Conservation (phyloP, 2,113 vertebrate genomes). For the Cynopterus brachyotis region DNA sequence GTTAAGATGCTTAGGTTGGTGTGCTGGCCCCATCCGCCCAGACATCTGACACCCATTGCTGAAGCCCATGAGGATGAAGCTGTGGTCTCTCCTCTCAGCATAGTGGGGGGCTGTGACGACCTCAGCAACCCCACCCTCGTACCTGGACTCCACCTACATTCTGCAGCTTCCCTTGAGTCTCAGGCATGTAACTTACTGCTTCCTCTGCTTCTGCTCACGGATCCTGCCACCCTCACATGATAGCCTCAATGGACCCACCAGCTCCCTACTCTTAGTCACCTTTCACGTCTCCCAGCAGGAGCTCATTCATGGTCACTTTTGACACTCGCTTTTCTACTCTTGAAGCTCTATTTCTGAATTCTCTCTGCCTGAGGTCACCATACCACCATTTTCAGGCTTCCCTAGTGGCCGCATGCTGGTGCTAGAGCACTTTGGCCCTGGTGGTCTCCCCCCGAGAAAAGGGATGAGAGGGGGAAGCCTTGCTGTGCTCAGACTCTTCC, state of each 20-base stretch:
- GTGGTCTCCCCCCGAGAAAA: neutral
- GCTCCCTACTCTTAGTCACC: neutral
- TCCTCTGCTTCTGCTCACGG: neutral
- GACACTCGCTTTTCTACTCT: neutral
- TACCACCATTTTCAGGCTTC: neutral
- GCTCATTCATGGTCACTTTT: rapidly evolving
- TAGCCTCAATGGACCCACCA: neutral
- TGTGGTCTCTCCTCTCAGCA: neutral
- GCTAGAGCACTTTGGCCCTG: neutral
- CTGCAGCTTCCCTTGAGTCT: neutral
- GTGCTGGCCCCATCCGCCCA: rapidly evolving
- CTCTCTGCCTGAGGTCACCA: neutral
- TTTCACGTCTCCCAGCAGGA: rapidly evolving
- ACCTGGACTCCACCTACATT: neutral
- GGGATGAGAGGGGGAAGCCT: neutral
- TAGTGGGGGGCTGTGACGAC: rapidly evolving
- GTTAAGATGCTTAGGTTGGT: neutral
- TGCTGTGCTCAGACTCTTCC: neutral
- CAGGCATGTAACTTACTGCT: neutral
- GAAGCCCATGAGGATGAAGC: rapidly evolving
- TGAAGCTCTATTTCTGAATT: neutral
- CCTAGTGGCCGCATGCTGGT: neutral
- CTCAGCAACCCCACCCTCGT: no score
- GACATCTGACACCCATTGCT: neutral
- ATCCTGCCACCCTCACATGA: neutral